These are phyloP conservation scores for Philaethria dido DNA, from an alignment of 2,888 invertebrate genomes.

Conservation along the genomic window DNA sequence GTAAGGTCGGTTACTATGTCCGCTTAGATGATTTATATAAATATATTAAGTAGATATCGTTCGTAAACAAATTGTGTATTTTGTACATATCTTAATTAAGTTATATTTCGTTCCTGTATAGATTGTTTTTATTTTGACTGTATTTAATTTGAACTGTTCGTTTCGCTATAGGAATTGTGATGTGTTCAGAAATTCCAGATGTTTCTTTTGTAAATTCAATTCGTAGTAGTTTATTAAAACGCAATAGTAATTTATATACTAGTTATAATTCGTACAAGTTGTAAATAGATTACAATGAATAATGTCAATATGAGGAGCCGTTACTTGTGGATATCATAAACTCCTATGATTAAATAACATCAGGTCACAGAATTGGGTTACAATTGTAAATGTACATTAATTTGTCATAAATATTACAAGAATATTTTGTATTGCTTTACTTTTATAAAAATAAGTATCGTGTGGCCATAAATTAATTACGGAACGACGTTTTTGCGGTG, in stretches of 20 bases:
- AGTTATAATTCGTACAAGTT: conserved; percentile 70
- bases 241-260: conserved; percentile 83
- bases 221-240: conserved; percentile 77
- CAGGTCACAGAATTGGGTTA: conserved; percentile 41
- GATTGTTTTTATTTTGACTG: conserved; percentile 59
- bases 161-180: conserved; percentile 78
- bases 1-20: conserved; percentile 69
- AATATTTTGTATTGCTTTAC: conserved; percentile 67
- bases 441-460: conserved; percentile 76
- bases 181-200: conserved; percentile 72
- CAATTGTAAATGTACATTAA: conserved; percentile 47
- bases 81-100: conserved; percentile 78
- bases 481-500: conserved; percentile 59
- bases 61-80: conserved; percentile 76
- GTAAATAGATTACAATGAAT: conserved; percentile 71
- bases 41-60: conserved; percentile 70
- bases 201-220: conserved; percentile 75
- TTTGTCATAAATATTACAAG: conserved; percentile 57
- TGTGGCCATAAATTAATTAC: conserved; percentile 75
- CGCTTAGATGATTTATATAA: conserved; percentile 69
- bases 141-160: conserved; percentile 56
- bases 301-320: conserved; percentile 53
- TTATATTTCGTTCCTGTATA: conserved; percentile 82
- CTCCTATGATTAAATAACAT: conserved; percentile 27
- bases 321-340: conserved; percentile 55